A percentile compares a stretch with the other conserved stretches of the same genome.
phyloP scores from a whole-genome alignment of 2,888 invertebrate genomes.

The Drosophila sordidapex region DNA sequence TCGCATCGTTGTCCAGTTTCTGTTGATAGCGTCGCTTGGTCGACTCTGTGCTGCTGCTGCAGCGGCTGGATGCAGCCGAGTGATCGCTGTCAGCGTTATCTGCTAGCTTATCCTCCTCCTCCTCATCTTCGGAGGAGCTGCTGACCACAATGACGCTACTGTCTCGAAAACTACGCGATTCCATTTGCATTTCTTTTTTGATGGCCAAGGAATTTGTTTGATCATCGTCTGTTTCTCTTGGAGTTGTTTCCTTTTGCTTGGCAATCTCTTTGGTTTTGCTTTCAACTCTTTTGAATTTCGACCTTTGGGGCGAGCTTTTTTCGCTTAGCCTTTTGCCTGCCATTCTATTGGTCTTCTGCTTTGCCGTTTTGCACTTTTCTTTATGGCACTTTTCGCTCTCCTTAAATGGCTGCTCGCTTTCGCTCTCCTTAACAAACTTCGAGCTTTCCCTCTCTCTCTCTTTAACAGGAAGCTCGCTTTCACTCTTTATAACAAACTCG shows the following conservation, averaged over 20 bases:
- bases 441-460: not conserved
- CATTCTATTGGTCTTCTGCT: constrained; percentile 37
- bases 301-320: not conserved
- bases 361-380: not conserved
- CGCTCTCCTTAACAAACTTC: not conserved
- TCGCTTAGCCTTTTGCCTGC: constrained; percentile 2
- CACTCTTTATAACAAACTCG: not conserved
- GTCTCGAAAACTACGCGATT: no score
- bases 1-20: constrained; percentile 71
- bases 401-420: not conserved
- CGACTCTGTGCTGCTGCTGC: constrained; percentile 60
- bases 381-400: not conserved
- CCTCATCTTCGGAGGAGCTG: constrained; percentile 62
- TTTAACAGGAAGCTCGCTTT: not conserved
- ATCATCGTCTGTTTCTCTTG: not conserved
- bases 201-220: not conserved
- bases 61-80: constrained; percentile 54
- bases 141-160: constrained; percentile 42
- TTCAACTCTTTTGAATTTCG: not conserved
- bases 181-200: constrained; percentile 12
- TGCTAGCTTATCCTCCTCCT: constrained; percentile 11
- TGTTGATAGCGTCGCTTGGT: constrained; percentile 39
- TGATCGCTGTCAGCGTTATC: constrained; percentile 30
- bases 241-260: not conserved
- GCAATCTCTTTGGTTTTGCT: not conserved